Conservation (phyloP, 2,113 vertebrate genomes). For the Abramis brama region DNA sequence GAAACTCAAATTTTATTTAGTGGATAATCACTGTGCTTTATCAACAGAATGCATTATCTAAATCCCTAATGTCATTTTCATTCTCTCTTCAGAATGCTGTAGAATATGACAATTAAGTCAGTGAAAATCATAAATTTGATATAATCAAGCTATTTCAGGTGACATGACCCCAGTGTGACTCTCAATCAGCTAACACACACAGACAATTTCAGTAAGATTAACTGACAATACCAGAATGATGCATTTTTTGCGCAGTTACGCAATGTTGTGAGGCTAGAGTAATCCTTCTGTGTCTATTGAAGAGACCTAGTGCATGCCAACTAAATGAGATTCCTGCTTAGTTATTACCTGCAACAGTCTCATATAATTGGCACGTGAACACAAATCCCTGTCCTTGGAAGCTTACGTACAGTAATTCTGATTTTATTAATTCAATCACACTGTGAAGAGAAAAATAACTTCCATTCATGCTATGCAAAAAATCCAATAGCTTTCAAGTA, state of each 20-base stretch:
- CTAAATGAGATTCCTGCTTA: conserved; percentile 46
- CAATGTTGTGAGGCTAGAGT: conserved; percentile 36
- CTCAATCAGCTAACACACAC: conserved; percentile 37
- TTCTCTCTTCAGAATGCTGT: neutral
- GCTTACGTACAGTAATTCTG: conserved; percentile 28
- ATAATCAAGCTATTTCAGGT: conserved; percentile 21
- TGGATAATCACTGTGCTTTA: conserved; percentile 59
- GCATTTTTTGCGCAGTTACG: conserved; percentile 29
- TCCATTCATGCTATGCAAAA: conserved; percentile 39
- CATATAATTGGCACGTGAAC: conserved; percentile 22
- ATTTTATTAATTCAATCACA: conserved; percentile 44
- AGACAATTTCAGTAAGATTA: conserved; percentile 45
- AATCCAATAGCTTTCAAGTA: conserved; percentile 43
- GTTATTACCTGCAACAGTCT: neutral
- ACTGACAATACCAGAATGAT: conserved; percentile 16
- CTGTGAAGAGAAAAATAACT: conserved; percentile 37
- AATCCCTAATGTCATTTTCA: conserved; percentile 49
- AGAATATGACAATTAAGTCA: neutral
- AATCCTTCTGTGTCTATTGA: conserved; percentile 39
- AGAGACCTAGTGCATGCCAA: conserved; percentile 39
- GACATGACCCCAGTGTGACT: conserved; percentile 17
- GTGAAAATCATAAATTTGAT: neutral
- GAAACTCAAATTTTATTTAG: neutral
- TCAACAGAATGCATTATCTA: conserved; percentile 67
- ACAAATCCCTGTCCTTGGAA: conserved; percentile 35